Percentiles rank a stretch among this genome's conserved stretches.
Evolutionary conservation across 1,140 invertebrate species (phyloP).

Genomic region (Aphelenchoides besseyi): DNA sequence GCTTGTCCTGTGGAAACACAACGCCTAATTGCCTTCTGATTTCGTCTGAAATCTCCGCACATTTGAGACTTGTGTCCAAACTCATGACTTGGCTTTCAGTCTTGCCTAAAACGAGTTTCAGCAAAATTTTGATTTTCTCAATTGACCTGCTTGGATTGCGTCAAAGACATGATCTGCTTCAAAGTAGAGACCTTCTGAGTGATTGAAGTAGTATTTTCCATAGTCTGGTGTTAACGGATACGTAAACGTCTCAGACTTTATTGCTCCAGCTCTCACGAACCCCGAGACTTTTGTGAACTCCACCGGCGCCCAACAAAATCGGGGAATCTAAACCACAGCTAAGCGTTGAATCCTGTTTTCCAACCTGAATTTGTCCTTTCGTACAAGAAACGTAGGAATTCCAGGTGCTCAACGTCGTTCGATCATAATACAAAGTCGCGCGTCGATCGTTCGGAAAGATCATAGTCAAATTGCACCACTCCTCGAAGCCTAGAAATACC

Average conservation of each 20-base stretch:
- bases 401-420: not conserved
- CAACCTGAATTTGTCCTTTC: conserved; percentile 13
- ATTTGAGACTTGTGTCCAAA: conserved; percentile 2
- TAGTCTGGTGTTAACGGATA: not conserved
- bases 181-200: conserved; percentile 12
- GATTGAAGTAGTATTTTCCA: not conserved
- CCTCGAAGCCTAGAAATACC: conserved; percentile 16
- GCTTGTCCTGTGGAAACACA: conserved; percentile 4
- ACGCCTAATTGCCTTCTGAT: conserved; percentile 18
- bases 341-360: conserved; percentile 20
- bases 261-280: not conserved
- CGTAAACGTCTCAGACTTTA: conserved; percentile 11
- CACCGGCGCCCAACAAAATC: conserved; percentile 16
- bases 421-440: conserved; percentile 16
- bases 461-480: conserved; percentile 13
- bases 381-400: not conserved
- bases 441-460: conserved; percentile 1
- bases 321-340: conserved; percentile 20
- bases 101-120: conserved; percentile 12
- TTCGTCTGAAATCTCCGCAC: conserved; percentile 21
- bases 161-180: conserved; percentile 29
- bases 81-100: conserved; percentile 25
- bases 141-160: conserved; percentile 12
- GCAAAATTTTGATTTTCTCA: not conserved
- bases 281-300: not conserved